Evolutionary conservation across 2,797 vertebrate species (phyloP), one percentile per base, ranked within the genome.

Genomic region (Arctocebus calabarensis): DNA sequence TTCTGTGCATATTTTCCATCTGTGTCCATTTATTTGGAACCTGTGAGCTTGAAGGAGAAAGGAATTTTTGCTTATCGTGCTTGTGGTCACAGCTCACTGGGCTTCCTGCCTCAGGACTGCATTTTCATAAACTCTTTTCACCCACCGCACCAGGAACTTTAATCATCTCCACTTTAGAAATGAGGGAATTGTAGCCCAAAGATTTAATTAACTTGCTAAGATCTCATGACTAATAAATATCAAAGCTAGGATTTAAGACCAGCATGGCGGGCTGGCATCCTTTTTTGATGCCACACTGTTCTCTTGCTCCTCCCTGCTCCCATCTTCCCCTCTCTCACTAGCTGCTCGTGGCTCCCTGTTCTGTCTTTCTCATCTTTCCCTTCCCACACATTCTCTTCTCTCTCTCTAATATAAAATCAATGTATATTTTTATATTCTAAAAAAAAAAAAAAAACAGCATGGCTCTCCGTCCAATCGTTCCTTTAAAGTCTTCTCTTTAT

Each of bases 11-110:
- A 25, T 82, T 62, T 94, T 55, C 27, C 61, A 83, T 95, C n/a
- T 86, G 1, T 95, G 8, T 64, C 61, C 70, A 40, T 25, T 78
- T 87, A 78, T 27, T 86, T 96, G 52, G 66, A 74, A 92, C 70
- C 64, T 48, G 25, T 48, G n/a, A 88, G 22, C n/a, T 86, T 86
- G 37, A 57, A 48, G 14, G 45, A 84, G 52, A 55, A 10, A 12
- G 48, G 34, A 66, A 61, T 57, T 32, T 91, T 75, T n/a, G 2
- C 22, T 29, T 12, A 62, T 7, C 16, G 9, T 57, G 1, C 83
- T 34, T n/a, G 8, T 2, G 2, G 48, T 77, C 62, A 57, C 62
- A 59, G 45, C 19, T 92, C 83, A 57, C 34, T 29, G 13, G 59
- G 27, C 23, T 34, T 7, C 71, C 62, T 89, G 17, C 8, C 14